These are phyloP conservation scores for Enteromius fasciolatus DNA, from an alignment of 2,797 vertebrate genomes.

Conservation along the genomic window DNA sequence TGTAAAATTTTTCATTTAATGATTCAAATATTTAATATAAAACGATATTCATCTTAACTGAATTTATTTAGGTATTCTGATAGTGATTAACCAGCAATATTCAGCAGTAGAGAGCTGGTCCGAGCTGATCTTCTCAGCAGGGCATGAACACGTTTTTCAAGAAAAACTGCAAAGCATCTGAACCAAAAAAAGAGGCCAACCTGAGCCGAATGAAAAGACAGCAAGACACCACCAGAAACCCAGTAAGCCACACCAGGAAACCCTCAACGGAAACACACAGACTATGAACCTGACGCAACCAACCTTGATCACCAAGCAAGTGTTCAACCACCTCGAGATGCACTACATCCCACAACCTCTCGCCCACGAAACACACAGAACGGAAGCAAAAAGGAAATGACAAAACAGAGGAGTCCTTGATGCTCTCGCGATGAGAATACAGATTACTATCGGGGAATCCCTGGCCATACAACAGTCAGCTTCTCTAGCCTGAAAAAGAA, in stretches of 20 bases:
- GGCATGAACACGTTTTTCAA: conserved; percentile 9
- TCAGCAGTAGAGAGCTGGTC: background rate
- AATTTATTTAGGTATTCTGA: background rate
- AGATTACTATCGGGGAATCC: conserved; percentile 55
- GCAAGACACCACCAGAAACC: conserved; percentile 33
- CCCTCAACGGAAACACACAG: conserved; percentile 19
- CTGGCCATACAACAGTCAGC: conserved; percentile 58
- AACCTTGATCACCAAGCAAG: conserved; percentile 50
- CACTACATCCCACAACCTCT: conserved; percentile 1
- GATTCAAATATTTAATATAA: background rate
- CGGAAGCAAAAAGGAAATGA: background rate
- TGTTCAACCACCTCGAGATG: conserved; percentile 19
- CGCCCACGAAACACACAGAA: conserved; percentile 8
- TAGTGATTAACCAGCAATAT: background rate
- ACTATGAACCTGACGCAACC: conserved; percentile 34
- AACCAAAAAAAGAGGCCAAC: conserved; percentile 9
- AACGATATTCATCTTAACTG: background rate
- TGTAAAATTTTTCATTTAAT: background rate
- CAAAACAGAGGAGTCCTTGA: conserved; percentile 32
- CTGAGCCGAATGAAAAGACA: conserved; percentile 23
- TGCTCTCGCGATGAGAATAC: conserved; percentile 39
- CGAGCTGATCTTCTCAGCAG: conserved; percentile 11
- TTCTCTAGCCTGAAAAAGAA: conserved; percentile 62
- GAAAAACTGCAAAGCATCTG: background rate
- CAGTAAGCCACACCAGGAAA: conserved; percentile 15